Percentiles rank a stretch among this genome's conserved stretches.
These are phyloP conservation scores for Furnarius figulus DNA, from an alignment of 2,113 vertebrate genomes.

Conservation along the genomic window DNA sequence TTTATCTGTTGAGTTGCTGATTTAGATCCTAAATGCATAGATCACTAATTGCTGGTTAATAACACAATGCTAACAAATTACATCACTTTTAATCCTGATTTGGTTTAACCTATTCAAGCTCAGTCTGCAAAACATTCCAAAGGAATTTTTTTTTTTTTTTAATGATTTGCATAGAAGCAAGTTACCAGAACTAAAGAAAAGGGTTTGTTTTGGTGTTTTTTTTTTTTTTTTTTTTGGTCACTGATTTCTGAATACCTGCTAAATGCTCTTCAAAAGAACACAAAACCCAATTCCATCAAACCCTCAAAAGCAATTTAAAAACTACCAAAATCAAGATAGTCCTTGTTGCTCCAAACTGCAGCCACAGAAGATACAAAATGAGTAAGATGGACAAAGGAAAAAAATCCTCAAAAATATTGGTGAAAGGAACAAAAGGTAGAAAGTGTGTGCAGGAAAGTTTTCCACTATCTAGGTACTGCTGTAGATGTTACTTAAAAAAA, in stretches of 20 bases:
- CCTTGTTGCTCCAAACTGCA: background rate
- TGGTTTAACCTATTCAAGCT: background rate
- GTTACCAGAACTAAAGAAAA: background rate
- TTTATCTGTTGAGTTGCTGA: background rate
- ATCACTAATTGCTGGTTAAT: background rate
- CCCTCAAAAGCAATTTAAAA: background rate
- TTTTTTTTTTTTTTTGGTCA: fast-evolving
- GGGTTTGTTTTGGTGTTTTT: background rate
- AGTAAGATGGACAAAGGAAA: background rate
- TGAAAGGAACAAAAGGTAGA: background rate
- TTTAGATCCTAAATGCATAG: background rate
- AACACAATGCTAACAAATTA: background rate
- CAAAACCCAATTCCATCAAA: background rate
- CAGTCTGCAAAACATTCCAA: background rate
- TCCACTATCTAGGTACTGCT: background rate
- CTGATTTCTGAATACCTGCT: background rate
- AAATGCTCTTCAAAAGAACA: background rate
- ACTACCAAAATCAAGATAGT: background rate
- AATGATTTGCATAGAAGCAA: background rate
- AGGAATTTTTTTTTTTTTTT: background rate
- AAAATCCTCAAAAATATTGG: background rate
- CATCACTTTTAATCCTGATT: background rate
- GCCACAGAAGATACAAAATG: background rate
- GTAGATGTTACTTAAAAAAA: background rate
- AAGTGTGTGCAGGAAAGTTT: fast-evolving